phyloP scores from a whole-genome alignment of 2,113 vertebrate genomes.

The Noturus placidus region DNA sequence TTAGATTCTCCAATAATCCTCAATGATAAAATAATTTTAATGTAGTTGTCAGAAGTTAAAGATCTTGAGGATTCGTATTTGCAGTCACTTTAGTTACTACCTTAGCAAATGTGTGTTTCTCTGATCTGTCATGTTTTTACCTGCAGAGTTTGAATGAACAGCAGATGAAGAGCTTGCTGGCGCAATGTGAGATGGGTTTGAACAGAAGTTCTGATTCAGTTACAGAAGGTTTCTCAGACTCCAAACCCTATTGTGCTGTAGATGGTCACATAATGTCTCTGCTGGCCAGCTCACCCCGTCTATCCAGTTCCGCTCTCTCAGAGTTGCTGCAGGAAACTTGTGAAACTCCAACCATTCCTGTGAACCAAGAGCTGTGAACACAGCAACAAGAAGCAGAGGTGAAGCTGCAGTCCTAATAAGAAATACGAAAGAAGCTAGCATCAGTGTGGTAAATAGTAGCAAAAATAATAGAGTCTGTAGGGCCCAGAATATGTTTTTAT shows the following conservation, averaged over 20 bases:
- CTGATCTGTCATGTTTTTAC: constrained; percentile 51
- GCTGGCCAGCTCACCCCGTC: constrained; percentile 15
- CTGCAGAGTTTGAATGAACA: constrained; percentile 59
- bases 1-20: background rate
- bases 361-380: background rate
- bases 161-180: constrained; percentile 67
- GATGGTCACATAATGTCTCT: constrained; percentile 14
- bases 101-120: background rate
- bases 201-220: constrained; percentile 42
- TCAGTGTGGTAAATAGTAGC: background rate
- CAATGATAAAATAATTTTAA: background rate
- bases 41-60: background rate
- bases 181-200: constrained; percentile 63
- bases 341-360: constrained; percentile 17
- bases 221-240: constrained; percentile 10
- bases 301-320: constrained; percentile 44
- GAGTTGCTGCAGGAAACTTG: constrained; percentile 42
- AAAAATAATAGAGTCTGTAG: background rate
- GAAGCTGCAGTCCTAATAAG: background rate
- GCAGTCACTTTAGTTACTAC: background rate
- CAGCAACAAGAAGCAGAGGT: background rate
- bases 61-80: background rate
- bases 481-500: background rate
- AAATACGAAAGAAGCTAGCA: background rate
- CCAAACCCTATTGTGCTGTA: background rate